Conservation (phyloP, 2,888 invertebrate genomes). For the Cantharis nigra region DNA sequence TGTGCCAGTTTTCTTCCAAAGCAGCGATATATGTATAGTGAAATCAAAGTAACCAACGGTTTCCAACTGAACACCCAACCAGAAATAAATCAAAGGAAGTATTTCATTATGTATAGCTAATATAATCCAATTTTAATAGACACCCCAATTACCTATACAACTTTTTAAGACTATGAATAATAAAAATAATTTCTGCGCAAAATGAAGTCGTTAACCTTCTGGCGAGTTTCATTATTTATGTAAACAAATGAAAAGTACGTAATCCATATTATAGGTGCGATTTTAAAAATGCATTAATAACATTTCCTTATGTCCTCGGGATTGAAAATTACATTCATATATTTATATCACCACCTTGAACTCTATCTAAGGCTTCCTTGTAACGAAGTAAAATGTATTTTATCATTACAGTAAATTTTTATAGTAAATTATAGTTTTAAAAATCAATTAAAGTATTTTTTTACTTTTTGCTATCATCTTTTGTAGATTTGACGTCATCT, state of each 20-base stretch:
- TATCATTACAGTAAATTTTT: background rate
- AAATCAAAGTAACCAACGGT: too few species aligned
- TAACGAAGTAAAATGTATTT: slow-evolving; percentile 30
- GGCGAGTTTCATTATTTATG: background rate
- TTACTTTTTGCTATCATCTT: slow-evolving; percentile 72
- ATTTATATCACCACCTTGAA: slow-evolving; percentile 46
- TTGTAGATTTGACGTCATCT: slow-evolving; percentile 69
- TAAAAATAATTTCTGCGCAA: background rate
- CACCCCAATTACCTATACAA: background rate
- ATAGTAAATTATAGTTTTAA: background rate
- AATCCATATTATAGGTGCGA: slow-evolving; percentile 32
- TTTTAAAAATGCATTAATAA: slow-evolving; percentile 35
- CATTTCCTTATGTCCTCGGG: slow-evolving; percentile 39
- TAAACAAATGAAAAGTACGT: slow-evolving; percentile 3
- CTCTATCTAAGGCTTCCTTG: slow-evolving; percentile 39
- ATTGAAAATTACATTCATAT: slow-evolving; percentile 40
- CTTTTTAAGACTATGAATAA: background rate
- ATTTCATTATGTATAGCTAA: too few species aligned
- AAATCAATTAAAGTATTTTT: slow-evolving; percentile 40
- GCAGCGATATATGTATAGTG: too few species aligned
- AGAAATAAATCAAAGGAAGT: too few species aligned
- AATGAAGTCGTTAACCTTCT: background rate
- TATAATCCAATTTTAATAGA: too few species aligned
- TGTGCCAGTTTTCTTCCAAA: too few species aligned
- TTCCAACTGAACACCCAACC: too few species aligned